phyloP scores from a whole-genome alignment of 2,888 invertebrate genomes.

The Orthosia gracilis region DNA sequence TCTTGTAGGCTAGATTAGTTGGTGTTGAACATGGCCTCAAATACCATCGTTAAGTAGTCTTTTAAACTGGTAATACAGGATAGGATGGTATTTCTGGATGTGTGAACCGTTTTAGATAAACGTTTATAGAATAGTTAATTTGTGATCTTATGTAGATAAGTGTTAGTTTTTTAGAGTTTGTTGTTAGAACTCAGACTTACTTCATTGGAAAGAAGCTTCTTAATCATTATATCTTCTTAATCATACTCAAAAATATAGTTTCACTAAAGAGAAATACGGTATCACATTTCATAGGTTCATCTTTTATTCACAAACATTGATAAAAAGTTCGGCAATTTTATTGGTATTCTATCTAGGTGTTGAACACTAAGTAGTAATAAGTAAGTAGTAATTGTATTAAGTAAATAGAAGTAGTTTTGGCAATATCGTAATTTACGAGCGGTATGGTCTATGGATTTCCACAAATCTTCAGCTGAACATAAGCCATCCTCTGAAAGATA shows the following conservation, averaged over 20 bases:
- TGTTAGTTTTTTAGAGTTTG: neutral
- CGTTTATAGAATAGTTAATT: neutral
- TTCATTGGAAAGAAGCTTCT: neutral
- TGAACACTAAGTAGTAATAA: too few relatives aligned
- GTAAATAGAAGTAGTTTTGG: too few relatives aligned
- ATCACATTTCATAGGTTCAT: too few relatives aligned
- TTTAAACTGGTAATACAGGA: slow-evolving; percentile 17
- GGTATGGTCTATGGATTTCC: too few relatives aligned
- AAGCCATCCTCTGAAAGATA: neutral
- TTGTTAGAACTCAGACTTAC: neutral
- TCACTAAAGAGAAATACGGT: too few relatives aligned
- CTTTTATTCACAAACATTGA: too few relatives aligned
- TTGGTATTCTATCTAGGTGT: too few relatives aligned
- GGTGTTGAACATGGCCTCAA: slow-evolving; percentile 49
- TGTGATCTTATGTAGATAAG: neutral
- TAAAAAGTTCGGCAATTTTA: too few relatives aligned
- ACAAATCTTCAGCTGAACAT: too few relatives aligned
- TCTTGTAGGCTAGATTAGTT: slow-evolving; percentile 49
- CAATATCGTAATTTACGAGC: too few relatives aligned
- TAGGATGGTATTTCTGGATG: slow-evolving; percentile 11
- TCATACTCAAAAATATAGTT: neutral
- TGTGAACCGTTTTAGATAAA: slow-evolving; percentile 14
- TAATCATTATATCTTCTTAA: neutral
- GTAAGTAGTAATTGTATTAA: too few relatives aligned
- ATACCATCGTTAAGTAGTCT: slow-evolving; percentile 37